Percentiles rank a stretch among this genome's conserved stretches.
Evolutionary conservation across 2,888 invertebrate species (phyloP).

Genomic region (Siphonodentalium dalli): DNA sequence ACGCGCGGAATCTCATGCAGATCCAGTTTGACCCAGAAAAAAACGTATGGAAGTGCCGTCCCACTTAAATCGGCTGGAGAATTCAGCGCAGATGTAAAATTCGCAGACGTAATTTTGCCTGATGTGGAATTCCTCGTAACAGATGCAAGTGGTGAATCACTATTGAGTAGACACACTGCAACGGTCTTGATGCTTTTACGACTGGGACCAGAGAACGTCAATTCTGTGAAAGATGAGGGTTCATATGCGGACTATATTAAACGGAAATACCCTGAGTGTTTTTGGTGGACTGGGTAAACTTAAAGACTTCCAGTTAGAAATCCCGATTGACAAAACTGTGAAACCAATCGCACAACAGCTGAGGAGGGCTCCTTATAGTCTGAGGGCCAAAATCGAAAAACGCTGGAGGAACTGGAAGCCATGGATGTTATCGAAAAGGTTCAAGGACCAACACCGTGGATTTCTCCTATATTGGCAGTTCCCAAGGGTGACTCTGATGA

Average conservation of each 20-base stretch:
- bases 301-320: slow-evolving; percentile 10
- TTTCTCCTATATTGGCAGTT: slow-evolving; percentile 24
- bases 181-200: not conserved
- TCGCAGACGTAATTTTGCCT: not conserved
- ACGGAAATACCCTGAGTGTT: not conserved
- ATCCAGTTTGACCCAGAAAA: too few relatives aligned
- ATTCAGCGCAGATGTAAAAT: too few relatives aligned
- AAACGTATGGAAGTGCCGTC: too few relatives aligned
- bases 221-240: not conserved
- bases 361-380: slow-evolving; percentile 8
- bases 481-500: slow-evolving; percentile 27
- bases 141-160: too few relatives aligned
- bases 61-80: too few relatives aligned
- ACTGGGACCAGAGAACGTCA: not conserved
- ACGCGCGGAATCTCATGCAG: too few relatives aligned
- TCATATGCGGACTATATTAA: not conserved
- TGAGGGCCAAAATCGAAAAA: slow-evolving; percentile 13
- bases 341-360: slow-evolving; percentile 14
- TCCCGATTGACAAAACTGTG: slow-evolving; percentile 9
- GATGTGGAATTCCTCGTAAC: not conserved
- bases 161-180: not conserved
- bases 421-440: slow-evolving; percentile 26
- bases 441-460: slow-evolving; percentile 25
- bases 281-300: slow-evolving; percentile 15
- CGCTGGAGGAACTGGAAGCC: slow-evolving; percentile 8